These are phyloP conservation scores for Monodelphis domestica DNA, from an alignment of 2,797 vertebrate genomes.

Conservation along the genomic window DNA sequence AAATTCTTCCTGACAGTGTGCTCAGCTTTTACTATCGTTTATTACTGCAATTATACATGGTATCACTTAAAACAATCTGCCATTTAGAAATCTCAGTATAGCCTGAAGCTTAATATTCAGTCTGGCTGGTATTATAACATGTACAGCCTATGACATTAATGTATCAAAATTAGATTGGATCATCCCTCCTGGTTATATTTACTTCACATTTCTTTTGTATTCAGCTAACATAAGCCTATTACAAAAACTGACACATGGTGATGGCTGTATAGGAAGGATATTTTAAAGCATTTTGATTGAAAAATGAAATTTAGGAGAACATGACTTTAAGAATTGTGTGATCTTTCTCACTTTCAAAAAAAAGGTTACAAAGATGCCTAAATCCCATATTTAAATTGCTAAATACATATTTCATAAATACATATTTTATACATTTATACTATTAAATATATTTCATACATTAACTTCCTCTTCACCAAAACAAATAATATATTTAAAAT, in stretches of 20 bases:
- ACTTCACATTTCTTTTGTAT: constrained; percentile 96
- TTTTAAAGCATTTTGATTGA: constrained; percentile 89
- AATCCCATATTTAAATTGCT: constrained; percentile 56
- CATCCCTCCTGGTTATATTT: constrained; percentile 95
- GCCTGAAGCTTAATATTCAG: constrained; percentile 89
- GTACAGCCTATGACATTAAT: constrained; percentile 94
- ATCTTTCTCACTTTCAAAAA: constrained; percentile 81
- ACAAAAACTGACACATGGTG: constrained; percentile 88
- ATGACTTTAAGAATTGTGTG: constrained; percentile 78
- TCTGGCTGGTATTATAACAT: constrained; percentile 90
- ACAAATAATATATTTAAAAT: constrained; percentile 45
- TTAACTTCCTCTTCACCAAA: constrained; percentile 25
- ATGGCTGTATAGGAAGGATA: constrained; percentile 89
- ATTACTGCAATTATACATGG: constrained; percentile 90
- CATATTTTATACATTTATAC: constrained; percentile 29
- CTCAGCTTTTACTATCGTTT: constrained; percentile 90
- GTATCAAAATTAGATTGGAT: constrained; percentile 97
- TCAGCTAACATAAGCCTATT: constrained; percentile 93
- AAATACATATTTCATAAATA: not conserved
- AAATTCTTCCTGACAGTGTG: constrained; percentile 90
- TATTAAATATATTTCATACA: constrained; percentile 14
- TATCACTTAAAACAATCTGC: constrained; percentile 90
- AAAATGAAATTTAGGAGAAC: constrained; percentile 87
- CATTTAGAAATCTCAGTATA: constrained; percentile 89
- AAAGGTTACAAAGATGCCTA: constrained; percentile 71